Evolutionary conservation across 1,140 invertebrate genomes (phyloP), one percentile per base, ranked within the genome.

Genomic region (Orius laevigatus): DNA sequence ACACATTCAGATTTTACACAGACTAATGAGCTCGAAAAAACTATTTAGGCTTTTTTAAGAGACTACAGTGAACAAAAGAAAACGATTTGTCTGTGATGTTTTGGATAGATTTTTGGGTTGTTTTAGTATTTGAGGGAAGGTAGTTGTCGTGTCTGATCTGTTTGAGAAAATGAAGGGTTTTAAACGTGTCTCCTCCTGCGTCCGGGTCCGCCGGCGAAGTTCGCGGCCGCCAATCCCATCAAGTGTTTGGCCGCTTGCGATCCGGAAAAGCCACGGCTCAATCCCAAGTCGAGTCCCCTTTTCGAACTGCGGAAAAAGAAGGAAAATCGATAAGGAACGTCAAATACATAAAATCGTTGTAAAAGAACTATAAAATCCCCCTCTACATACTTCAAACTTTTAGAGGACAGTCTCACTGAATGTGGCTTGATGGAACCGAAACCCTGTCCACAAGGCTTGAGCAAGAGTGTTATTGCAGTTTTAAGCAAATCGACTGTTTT

Each of bases 181-280:
- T 48, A 52, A 31, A 46, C 53, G 31, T 53, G 53, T 42, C 84
- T 76, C 57, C 82, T 75, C 75, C 80, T 83, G 63, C 84, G 75
- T 49, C 84, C 84, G 3, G 85, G 85, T 6, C 85, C 85, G 5
- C 78, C 79, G n/a, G 85, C 81, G 64, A 77, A 88, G 64, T 84
- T 85, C 53, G 85, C 84, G 1, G 84, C 81, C 38, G 84, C 79
- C 36, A 88, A 61, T 1, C 84, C 87, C 80, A 92, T 86, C 55
- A 89, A 69, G 62, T 90, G 85, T 64, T 89, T 89, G 57, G 84
- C 86, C 38, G 87, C 81, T 58, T 89, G 78, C 18, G 83, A 81
- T 0, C 85, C 87, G 34, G 84, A 89, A 63, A 84, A 90, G 3
- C 86, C 86, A 31, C 87, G 79, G 50, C 74, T 81, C 38, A 92